Conservation (phyloP, 2,113 vertebrate species). For the Sorex araneus region DNA sequence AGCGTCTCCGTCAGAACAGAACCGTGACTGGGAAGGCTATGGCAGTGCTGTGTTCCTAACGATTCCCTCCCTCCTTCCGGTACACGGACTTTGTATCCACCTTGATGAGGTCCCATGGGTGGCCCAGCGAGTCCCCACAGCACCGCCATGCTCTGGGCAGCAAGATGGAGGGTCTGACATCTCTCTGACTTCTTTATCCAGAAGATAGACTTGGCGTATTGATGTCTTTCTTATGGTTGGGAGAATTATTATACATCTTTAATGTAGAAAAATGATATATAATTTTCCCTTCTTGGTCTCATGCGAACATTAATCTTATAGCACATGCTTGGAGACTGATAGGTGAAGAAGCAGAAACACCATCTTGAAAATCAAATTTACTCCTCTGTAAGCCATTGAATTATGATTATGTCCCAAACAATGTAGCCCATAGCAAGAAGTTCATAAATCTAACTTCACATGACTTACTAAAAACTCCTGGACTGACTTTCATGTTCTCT, state of each 20-base stretch:
- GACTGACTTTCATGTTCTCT: background rate
- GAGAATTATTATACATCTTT: background rate
- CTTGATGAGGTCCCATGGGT: background rate
- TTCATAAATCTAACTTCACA: background rate
- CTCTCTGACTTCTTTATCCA: background rate
- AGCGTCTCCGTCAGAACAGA: background rate
- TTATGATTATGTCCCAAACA: background rate
- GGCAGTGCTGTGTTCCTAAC: background rate
- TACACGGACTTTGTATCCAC: too few species aligned
- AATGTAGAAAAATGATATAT: background rate
- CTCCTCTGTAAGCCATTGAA: background rate
- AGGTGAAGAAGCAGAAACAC: conserved; percentile 11
- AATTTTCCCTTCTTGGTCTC: background rate
- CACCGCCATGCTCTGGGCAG: background rate
- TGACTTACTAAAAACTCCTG: background rate
- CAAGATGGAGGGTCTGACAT: too few species aligned
- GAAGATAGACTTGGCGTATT: background rate
- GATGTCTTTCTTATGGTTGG: background rate
- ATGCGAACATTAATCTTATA: background rate
- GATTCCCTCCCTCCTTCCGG: background rate
- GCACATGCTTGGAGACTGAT: background rate
- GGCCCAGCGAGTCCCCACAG: too few species aligned
- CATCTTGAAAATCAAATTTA: background rate
- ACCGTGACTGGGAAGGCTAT: background rate
- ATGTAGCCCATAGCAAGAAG: background rate